Base-by-base conservation (phyloP, 92 coral and sea anemone species). In the Heliopora coerulea region DNA sequence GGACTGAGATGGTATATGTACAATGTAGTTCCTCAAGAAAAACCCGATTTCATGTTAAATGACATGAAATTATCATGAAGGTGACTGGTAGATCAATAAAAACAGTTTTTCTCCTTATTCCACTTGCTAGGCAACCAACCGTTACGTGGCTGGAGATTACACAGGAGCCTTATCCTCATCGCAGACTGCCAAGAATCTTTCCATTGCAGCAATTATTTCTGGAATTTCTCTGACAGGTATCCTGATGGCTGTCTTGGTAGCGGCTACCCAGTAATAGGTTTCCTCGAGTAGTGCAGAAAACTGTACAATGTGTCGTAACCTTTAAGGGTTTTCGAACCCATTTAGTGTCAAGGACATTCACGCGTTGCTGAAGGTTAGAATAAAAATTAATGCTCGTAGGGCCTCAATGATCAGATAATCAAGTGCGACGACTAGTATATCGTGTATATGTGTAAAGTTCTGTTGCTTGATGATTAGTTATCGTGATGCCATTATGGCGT, bases 111-210 rank as follows among this genome's bases (percentile, higher is more conserved):
- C 17, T 3, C 58, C 6, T 4, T 23, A 17, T 17, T 4, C 58
- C 20, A 3, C 58, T 4, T 52, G 58, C 18, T 52, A 62, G 69
- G 46, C 69, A 8, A 62, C 46, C 31, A 33, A n/a, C 13, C 25
- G 18, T 35, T 33, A 14, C 48, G 34, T 17, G 14, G 69, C 48
- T 20, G 69, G 69, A 3, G 20, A 33, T n/a, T 62, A 62, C 69
- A 20, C 49, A 8, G 48, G 41, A 62, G 69, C 69, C 1, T 12
- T 62, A 25, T 23, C 69, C 28, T 62, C 69, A 35, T 44, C 69
- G 17, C 14, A 0, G 2, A 62, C 69, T 12, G 69, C 69, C 11
- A 12, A 24, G 18, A 62, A 34, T 62, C 69, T 62, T 37, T 34
- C 49, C 7, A 33, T 33, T 37, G 0, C 23, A 3, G 48, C 69